phyloP scores from a whole-genome alignment of 2,888 invertebrate species.

The Anthoptus insignis region DNA sequence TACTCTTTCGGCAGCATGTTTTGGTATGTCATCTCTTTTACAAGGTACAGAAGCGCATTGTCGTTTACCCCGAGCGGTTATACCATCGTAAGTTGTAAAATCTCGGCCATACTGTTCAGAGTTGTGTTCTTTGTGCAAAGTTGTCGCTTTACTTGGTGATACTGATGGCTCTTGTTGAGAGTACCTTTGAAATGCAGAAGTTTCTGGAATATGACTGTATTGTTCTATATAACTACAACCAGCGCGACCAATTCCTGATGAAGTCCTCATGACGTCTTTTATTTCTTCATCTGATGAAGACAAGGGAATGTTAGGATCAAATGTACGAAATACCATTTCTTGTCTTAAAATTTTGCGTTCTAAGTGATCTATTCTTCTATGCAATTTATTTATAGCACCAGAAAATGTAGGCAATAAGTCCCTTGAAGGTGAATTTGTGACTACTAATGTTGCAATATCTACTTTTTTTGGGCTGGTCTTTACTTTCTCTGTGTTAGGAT shows the following conservation, averaged over 20 bases:
- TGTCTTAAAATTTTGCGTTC: slow-evolving; percentile 72
- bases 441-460: slow-evolving; percentile 66
- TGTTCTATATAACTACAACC: slow-evolving; percentile 80
- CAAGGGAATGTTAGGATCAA: slow-evolving; percentile 65
- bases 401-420: slow-evolving; percentile 53
- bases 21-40: slow-evolving; percentile 72
- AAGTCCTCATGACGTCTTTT: slow-evolving; percentile 58
- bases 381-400: slow-evolving; percentile 60
- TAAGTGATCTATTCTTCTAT: slow-evolving; percentile 69
- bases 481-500: slow-evolving; percentile 56
- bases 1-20: slow-evolving; percentile 76
- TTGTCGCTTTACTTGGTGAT: slow-evolving; percentile 73
- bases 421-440: slow-evolving; percentile 65
- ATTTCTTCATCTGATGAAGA: slow-evolving; percentile 74
- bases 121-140: slow-evolving; percentile 77
- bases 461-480: slow-evolving; percentile 60
- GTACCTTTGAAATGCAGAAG: slow-evolving; percentile 78
- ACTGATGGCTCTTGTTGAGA: slow-evolving; percentile 68
- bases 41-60: slow-evolving; percentile 79
- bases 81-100: slow-evolving; percentile 79
- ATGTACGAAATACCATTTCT: slow-evolving; percentile 74
- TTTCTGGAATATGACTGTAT: slow-evolving; percentile 79
- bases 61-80: slow-evolving; percentile 75
- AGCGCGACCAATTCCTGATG: slow-evolving; percentile 60
- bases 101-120: slow-evolving; percentile 81